These are phyloP conservation scores for Crotalus helleri DNA, from an alignment of 2,113 vertebrate species.

Conservation along the genomic window DNA sequence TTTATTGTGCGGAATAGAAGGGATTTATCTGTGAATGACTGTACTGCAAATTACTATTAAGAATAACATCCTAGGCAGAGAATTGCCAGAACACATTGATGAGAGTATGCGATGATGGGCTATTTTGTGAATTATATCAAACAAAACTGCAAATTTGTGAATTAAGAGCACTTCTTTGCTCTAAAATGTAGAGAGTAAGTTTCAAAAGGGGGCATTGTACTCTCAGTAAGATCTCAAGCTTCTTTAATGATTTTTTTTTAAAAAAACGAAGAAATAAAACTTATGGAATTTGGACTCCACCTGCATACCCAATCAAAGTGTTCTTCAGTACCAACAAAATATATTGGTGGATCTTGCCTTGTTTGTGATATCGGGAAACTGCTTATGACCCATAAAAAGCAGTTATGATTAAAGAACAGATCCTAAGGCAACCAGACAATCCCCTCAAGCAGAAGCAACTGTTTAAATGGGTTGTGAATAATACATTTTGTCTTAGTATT, in stretches of 20 bases:
- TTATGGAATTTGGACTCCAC: neutral
- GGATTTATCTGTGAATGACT: neutral
- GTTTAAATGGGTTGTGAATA: slow-evolving; percentile 17
- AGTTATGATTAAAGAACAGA: neutral
- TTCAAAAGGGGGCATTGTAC: no score
- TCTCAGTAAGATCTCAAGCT: neutral
- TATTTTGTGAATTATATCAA: neutral
- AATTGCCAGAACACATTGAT: neutral
- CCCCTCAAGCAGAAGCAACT: slow-evolving; percentile 7
- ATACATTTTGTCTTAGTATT: neutral
- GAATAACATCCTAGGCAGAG: neutral
- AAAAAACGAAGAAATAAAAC: neutral
- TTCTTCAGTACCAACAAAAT: neutral
- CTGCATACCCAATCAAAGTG: neutral
- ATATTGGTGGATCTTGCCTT: neutral
- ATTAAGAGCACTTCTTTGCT: neutral
- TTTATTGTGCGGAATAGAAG: neutral
- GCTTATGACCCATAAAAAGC: slow-evolving; percentile 1
- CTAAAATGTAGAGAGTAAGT: neutral
- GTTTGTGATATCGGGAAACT: neutral
- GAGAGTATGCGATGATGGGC: neutral
- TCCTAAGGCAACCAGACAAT: neutral
- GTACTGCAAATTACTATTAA: neutral
- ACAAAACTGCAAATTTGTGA: neutral
- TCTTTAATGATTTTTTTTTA: neutral